These are phyloP conservation scores for Yponomeuta cagnagella DNA, from an alignment of 2,888 invertebrate genomes.

Conservation along the genomic window DNA sequence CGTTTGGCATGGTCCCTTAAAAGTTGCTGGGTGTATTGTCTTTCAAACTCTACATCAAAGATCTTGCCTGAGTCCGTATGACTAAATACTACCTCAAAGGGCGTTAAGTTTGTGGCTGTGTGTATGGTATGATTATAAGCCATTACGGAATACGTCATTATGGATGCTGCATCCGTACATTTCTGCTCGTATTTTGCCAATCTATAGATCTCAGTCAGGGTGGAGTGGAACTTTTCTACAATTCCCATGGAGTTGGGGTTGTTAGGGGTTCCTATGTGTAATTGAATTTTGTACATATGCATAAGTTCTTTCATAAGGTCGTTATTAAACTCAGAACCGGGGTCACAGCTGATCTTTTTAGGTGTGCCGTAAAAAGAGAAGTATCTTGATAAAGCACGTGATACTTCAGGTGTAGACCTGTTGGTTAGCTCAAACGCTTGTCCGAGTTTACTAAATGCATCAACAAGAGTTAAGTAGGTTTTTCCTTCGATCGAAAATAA, in stretches of 20 bases:
- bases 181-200: slow-evolving; percentile 22
- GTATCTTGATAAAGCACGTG: slow-evolving; percentile 22
- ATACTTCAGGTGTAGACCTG: slow-evolving; percentile 21
- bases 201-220: slow-evolving; percentile 22
- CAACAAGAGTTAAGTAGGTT: slow-evolving; percentile 11
- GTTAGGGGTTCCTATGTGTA: slow-evolving; percentile 26
- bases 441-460: slow-evolving; percentile 15
- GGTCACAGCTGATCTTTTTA: slow-evolving; percentile 20
- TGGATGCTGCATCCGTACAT: slow-evolving; percentile 11
- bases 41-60: slow-evolving; percentile 25
- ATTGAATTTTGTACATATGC: slow-evolving; percentile 25
- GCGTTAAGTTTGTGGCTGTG: slow-evolving; percentile 15
- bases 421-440: slow-evolving; percentile 10
- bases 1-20: slow-evolving; percentile 26
- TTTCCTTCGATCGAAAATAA: slow-evolving; percentile 14
- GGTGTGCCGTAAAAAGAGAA: slow-evolving; percentile 23
- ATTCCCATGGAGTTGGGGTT: slow-evolving; percentile 26
- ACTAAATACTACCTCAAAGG: slow-evolving; percentile 18
- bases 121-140: slow-evolving; percentile 16
- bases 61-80: slow-evolving; percentile 24
- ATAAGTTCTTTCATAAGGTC: slow-evolving; percentile 21
- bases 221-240: slow-evolving; percentile 18
- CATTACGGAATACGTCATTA: slow-evolving; percentile 14
- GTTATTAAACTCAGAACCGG: slow-evolving; percentile 10
- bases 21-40: slow-evolving; percentile 25